These are phyloP conservation scores for Scaptomyza tumidula DNA, from an alignment of 2,888 invertebrate species.

Conservation along the genomic window DNA sequence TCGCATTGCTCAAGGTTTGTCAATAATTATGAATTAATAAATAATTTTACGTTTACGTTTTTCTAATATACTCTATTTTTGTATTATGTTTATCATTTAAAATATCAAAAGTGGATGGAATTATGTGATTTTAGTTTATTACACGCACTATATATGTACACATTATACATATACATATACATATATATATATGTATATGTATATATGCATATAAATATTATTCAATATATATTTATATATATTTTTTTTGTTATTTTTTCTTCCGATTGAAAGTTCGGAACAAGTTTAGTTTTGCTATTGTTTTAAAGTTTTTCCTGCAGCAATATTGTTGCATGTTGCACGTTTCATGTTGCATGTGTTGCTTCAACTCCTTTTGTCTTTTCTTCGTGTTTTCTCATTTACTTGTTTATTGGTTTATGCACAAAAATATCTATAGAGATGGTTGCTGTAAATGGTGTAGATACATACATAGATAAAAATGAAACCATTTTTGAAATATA, in stretches of 20 bases:
- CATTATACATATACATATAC: slow-evolving; percentile 23
- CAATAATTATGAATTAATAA: slow-evolving; percentile 43
- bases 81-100: slow-evolving; percentile 61
- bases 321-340: background rate
- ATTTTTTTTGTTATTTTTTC: slow-evolving; percentile 11
- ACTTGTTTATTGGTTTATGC: slow-evolving; percentile 19
- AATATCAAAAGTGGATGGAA: slow-evolving; percentile 81
- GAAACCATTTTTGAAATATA: slow-evolving; percentile 67
- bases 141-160: slow-evolving; percentile 55
- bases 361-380: no score
- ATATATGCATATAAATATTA: background rate
- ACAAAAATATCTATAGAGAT: slow-evolving; percentile 49
- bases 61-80: slow-evolving; percentile 38
- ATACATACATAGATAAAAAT: slow-evolving; percentile 49
- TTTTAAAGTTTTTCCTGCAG: slow-evolving; percentile 1
- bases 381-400: background rate
- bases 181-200: background rate
- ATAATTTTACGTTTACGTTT: slow-evolving; percentile 26
- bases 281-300: slow-evolving; percentile 11
- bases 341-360: no score
- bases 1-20: slow-evolving; percentile 45
- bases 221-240: background rate
- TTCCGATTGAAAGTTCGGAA: slow-evolving; percentile 51
- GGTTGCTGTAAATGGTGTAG: slow-evolving; percentile 34
- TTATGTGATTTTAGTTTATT: slow-evolving; percentile 79